Evolutionary conservation across 2,888 invertebrate species (phyloP), one percentile per base, ranked within the genome.

Genomic region (Eupithecia vulgata): DNA sequence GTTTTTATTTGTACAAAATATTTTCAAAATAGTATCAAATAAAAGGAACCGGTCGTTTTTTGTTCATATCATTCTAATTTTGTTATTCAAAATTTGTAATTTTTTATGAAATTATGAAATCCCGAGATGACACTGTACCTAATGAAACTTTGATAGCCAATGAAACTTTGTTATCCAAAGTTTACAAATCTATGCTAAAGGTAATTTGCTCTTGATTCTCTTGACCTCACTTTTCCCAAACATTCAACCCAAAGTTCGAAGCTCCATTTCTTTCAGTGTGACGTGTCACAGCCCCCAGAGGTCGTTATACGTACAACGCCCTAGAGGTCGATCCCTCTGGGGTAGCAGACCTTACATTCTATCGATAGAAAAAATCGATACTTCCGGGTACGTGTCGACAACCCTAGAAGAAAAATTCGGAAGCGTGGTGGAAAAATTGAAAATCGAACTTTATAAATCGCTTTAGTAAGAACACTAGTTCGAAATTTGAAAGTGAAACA

Each of bases 271-370:
- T 21, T 64, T 64, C n/a, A 57, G 25, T n/a, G n/a, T 57, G 57
- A 64, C 65, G 71, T 75, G 72, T 72, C 72, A 74, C 21, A 65
- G 64, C 59, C 65, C 48, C 13, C 71, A 57, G n/a, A n/a, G 68
- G 71, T 72, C 72, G 59, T 40, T 66, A 69, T 17, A 68, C 71
- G 66, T 34, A 13, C 52, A 13, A 67, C 67, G 75, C 59, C 70
- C 75, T 70, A 42, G 70, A 75, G 75, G 75, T 75, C 70, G 59
- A 68, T 75, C 70, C 72, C 75, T 75, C 61, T 64, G 71, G 72
- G 75, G 72, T 72, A 37, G 64, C n/a, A 67, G 72, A 72, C 75
- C 75, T 75, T 45, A 72, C 62, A 17, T 64, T 64, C 62, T 64
- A 64, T 64, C 62, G 62, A 64, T 70, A 72, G 69, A 71, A 70